These are phyloP conservation scores for Anolis sagrei DNA, from an alignment of 2,113 vertebrate genomes.

Conservation along the genomic window DNA sequence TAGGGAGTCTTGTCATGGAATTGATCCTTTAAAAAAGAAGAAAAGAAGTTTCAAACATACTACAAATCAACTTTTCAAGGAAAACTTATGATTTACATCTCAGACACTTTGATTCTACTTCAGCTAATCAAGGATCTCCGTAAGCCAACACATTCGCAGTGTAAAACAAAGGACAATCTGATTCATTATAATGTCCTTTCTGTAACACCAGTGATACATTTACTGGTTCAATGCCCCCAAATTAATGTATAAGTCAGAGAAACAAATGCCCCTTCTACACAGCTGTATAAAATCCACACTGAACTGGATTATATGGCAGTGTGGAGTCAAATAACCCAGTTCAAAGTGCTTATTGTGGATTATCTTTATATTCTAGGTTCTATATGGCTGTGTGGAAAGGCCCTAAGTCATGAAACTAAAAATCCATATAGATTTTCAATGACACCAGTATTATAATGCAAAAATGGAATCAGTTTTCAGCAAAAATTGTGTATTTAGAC, in stretches of 20 bases:
- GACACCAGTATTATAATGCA: background rate
- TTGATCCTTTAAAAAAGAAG: slow-evolving; percentile 82
- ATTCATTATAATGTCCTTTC: background rate
- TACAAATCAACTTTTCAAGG: slow-evolving; percentile 5
- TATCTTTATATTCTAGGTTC: too few relatives aligned
- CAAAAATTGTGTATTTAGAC: background rate
- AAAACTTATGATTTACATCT: background rate
- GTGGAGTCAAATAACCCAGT: too few relatives aligned
- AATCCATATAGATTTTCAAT: background rate
- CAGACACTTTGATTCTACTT: background rate
- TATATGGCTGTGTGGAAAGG: too few relatives aligned
- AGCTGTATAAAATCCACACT: too few relatives aligned
- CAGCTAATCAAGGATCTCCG: background rate
- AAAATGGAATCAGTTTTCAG: background rate
- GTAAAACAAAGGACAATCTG: background rate
- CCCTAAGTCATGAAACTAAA: background rate
- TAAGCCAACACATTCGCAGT: background rate
- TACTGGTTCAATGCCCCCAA: background rate
- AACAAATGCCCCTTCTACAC: too few relatives aligned
- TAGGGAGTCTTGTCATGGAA: slow-evolving; percentile 96
- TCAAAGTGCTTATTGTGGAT: too few relatives aligned
- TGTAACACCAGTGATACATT: background rate
- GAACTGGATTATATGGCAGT: too few relatives aligned
- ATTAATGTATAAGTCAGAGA: too few relatives aligned
- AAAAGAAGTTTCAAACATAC: slow-evolving; percentile 1